phyloP scores from a whole-genome alignment of 2,113 vertebrate genomes.

The Ictidomys tridecemlineatus region DNA sequence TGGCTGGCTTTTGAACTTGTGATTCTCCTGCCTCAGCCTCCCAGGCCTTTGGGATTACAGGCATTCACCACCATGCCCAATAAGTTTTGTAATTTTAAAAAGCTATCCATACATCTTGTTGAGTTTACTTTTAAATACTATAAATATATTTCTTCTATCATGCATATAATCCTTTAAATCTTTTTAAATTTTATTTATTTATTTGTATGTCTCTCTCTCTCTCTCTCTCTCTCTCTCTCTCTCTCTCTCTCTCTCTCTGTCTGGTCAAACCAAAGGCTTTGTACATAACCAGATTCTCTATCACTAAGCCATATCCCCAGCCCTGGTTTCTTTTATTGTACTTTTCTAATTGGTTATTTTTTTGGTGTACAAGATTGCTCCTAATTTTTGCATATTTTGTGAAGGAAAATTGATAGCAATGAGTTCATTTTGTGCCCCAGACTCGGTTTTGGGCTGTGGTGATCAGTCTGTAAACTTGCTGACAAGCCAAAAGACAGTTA shows the following conservation, averaged over 20 bases:
- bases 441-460: neutral
- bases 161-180: neutral
- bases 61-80: too few relatives aligned
- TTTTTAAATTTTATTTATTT: too few relatives aligned
- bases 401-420: neutral
- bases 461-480: neutral
- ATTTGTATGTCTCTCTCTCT: too few relatives aligned
- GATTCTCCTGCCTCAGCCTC: too few relatives aligned
- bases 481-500: neutral
- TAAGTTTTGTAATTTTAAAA: neutral
- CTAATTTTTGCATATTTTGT: conserved; percentile 34
- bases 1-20: too few relatives aligned
- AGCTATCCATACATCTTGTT: neutral
- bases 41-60: too few relatives aligned
- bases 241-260: too few relatives aligned
- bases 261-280: too few relatives aligned
- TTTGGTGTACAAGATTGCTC: neutral
- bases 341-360: neutral
- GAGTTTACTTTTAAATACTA: conserved; percentile 31
- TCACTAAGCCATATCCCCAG: too few relatives aligned
- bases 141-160: conserved; percentile 14
- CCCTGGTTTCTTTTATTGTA: too few relatives aligned
- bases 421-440: neutral
- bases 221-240: too few relatives aligned
- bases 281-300: too few relatives aligned